Evolutionary conservation across 2,797 vertebrate genomes (phyloP).

Genomic region (Lacerta bilineata): DNA sequence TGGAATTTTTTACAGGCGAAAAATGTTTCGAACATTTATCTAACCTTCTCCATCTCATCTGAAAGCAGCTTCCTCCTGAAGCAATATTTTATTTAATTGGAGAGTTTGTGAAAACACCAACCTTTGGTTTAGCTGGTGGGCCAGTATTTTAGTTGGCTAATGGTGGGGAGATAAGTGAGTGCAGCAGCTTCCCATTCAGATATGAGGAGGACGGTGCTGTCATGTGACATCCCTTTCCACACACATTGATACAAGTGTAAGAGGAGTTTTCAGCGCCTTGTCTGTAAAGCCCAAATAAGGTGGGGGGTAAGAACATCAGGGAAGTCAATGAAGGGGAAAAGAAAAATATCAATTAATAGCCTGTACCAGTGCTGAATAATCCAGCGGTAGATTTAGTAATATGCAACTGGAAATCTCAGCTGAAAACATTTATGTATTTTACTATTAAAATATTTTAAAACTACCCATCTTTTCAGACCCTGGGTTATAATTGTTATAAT

Average conservation of each 20-base stretch:
- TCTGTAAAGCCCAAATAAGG: background rate
- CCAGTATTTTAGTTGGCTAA: background rate
- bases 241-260: background rate
- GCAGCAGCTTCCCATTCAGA: background rate
- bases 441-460: no score
- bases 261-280: background rate
- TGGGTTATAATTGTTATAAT: background rate
- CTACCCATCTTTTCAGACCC: no score
- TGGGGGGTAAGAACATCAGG: background rate
- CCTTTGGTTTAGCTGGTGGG: conserved; percentile 3
- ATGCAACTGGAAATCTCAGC: background rate
- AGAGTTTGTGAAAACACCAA: background rate
- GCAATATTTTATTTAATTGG: background rate
- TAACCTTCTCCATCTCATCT: background rate
- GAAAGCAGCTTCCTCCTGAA: background rate
- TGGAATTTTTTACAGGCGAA: background rate
- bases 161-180: background rate
- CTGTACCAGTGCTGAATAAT: background rate
- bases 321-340: background rate
- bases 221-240: background rate
- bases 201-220: background rate
- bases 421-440: background rate
- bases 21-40: background rate
- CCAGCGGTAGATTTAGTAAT: background rate
- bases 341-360: background rate